These are phyloP conservation scores for Crocallis elinguaria DNA, from an alignment of 2,888 invertebrate genomes.

Conservation along the genomic window DNA sequence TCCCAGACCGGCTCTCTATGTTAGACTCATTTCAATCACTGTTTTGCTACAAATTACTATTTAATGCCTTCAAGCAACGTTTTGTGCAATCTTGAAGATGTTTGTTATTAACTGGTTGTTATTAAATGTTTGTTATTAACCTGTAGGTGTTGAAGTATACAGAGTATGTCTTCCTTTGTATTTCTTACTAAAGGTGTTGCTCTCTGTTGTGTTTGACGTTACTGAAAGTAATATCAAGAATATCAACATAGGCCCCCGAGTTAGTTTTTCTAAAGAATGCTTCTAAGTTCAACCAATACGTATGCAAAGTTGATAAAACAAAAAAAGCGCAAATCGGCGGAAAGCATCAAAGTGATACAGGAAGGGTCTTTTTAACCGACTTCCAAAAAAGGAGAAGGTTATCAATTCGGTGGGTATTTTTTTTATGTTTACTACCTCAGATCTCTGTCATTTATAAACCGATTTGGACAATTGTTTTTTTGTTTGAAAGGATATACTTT, in stretches of 20 bases:
- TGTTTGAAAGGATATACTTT: too few relatives aligned
- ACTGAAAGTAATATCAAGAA: not conserved
- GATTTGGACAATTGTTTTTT: too few relatives aligned
- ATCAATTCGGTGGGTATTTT: too few relatives aligned
- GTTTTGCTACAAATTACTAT: conserved; percentile 32
- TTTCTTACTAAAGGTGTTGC: not conserved
- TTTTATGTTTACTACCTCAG: too few relatives aligned
- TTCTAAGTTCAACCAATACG: not conserved
- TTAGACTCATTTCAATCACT: conserved; percentile 12
- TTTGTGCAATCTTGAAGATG: conserved; percentile 26
- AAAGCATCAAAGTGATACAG: too few relatives aligned
- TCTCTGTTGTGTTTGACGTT: not conserved
- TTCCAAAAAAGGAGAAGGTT: too few relatives aligned
- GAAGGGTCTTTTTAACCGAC: too few relatives aligned
- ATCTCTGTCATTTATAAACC: too few relatives aligned
- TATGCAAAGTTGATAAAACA: not conserved
- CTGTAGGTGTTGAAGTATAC: conserved; percentile 31
- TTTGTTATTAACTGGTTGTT: conserved; percentile 34
- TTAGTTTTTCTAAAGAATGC: not conserved
- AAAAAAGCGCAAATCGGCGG: too few relatives aligned
- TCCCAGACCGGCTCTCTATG: not conserved
- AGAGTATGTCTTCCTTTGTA: conserved; percentile 20
- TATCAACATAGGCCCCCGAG: too few relatives aligned
- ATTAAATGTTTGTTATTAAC: conserved; percentile 39
- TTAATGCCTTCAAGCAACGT: conserved; percentile 32